Percentiles rank a stretch among this genome's conserved stretches.
These are phyloP conservation scores for Drosophila sechellia DNA, from an alignment of 1,140 invertebrate genomes.

Conservation along the genomic window DNA sequence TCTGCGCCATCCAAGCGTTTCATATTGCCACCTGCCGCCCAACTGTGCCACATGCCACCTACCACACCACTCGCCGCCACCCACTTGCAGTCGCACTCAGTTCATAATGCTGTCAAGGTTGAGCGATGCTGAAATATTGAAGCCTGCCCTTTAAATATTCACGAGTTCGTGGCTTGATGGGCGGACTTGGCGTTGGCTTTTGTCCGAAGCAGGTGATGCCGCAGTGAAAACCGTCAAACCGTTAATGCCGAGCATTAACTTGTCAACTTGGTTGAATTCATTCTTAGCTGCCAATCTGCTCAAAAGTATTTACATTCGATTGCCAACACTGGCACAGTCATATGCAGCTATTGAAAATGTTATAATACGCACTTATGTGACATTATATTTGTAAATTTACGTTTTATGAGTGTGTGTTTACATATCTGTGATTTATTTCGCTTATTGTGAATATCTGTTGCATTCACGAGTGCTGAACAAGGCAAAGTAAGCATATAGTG, in stretches of 20 bases:
- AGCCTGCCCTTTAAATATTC: slow-evolving; percentile 29
- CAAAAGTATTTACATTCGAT: not conserved
- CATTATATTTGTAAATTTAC: too few relatives aligned
- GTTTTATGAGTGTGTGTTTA: too few relatives aligned
- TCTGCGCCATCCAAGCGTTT: slow-evolving; percentile 13
- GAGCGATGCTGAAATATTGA: slow-evolving; percentile 45
- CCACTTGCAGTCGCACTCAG: slow-evolving; percentile 26
- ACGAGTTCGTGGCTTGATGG: slow-evolving; percentile 29
- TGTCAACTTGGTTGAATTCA: not conserved
- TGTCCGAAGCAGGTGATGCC: slow-evolving; percentile 1
- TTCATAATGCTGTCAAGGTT: slow-evolving; percentile 41
- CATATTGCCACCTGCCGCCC: slow-evolving; percentile 9
- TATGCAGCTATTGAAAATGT: too few relatives aligned
- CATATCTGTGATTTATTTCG: too few relatives aligned
- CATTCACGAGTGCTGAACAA: too few relatives aligned
- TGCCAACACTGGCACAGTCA: not conserved
- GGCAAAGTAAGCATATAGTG: too few relatives aligned
- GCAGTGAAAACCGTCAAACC: slow-evolving; percentile 7
- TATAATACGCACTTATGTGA: too few relatives aligned
- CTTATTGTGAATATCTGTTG: too few relatives aligned
- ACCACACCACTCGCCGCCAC: not conserved
- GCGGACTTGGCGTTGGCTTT: slow-evolving; percentile 2
- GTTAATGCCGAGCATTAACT: slow-evolving; percentile 11
- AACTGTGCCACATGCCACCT: not conserved
- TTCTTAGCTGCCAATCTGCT: not conserved